Base-by-base conservation (phyloP, 2,797 vertebrate genomes). In the Denticeps clupeoides region DNA sequence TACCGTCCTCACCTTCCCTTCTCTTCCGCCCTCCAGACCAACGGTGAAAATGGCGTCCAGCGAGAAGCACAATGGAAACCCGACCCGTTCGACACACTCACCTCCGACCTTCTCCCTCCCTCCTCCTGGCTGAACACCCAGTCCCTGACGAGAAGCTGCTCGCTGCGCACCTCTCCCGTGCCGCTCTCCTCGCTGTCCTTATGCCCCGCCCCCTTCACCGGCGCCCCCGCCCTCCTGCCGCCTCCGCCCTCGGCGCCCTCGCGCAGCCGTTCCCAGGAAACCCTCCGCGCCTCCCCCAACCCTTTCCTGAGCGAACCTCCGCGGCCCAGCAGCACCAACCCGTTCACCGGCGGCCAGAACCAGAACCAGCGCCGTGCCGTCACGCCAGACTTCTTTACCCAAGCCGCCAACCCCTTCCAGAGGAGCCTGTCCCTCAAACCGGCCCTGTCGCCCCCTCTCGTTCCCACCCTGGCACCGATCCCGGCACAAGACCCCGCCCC, bases 21-120 rank as follows among this genome's bases (percentile, higher is more conserved):
- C 24, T 49, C 64, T 33, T 51, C 66, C 41, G 45, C 24, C 63
- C 33, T 12, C 15, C 71, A 88, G 83, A 66, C 60, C 13, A 89
- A 83, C 12, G 84, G 82, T 68, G 61, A 79, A 4, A 72, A 81
- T 0, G 62, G 81, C 67, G 51, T 85, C 68, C 82, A 72, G 68
- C 78, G 62, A 70, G 85, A 88, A 77, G 80, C 82, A 73, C 82
- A 84, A 64, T 78, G 82, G 68, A 87, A 81, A 70, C 84, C 61
- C 29, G 76, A 87, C 76, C 87, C 87, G 66, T 88, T 91, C 41
- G 75, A 87, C 74, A 73, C 80, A 11, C 71, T 93, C 51, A 64
- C 83, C 41, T 74, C 87, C 51, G 75, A 82, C 72, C 74, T 85
- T 67, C 78, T 85, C 62, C 56, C 70, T 58, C 49, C 70, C 65